Evolutionary conservation across 2,888 invertebrate genomes (phyloP).

Genomic region (Chrysomela aeneicollis): DNA sequence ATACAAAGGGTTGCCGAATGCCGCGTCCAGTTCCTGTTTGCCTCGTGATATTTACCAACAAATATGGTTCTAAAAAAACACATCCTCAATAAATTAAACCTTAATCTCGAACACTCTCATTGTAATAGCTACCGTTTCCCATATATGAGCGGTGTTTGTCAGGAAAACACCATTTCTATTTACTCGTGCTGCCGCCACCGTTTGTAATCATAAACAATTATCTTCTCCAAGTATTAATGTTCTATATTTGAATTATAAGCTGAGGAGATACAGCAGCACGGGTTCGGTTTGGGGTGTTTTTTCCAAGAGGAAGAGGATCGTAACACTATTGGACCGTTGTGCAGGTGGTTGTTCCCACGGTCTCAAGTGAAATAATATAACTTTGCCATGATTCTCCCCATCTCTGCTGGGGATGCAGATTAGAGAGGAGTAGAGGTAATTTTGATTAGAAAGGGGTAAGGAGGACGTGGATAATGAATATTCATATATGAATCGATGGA

Average conservation of each 20-base stretch:
- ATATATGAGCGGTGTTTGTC: slow-evolving; percentile 43
- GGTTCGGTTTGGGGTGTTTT: background rate
- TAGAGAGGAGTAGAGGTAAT: slow-evolving; percentile 34
- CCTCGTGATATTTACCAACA: background rate
- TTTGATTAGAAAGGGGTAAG: slow-evolving; percentile 33
- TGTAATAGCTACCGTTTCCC: background rate
- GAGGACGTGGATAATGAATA: background rate
- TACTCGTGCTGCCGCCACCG: slow-evolving; percentile 43
- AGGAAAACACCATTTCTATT: slow-evolving; percentile 50
- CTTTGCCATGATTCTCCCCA: slow-evolving; percentile 37
- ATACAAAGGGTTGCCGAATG: background rate
- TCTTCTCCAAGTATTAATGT: slow-evolving; percentile 56
- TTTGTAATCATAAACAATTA: slow-evolving; percentile 51
- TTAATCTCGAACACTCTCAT: background rate
- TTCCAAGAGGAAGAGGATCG: slow-evolving; percentile 19
- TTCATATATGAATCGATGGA: background rate
- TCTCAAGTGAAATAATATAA: slow-evolving; percentile 51
- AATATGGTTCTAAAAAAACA: background rate
- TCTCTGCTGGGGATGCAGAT: slow-evolving; percentile 30
- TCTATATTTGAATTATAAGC: slow-evolving; percentile 54
- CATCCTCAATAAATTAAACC: slow-evolving; percentile 5
- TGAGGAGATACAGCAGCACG: slow-evolving; percentile 45
- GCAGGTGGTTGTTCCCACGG: slow-evolving; percentile 54
- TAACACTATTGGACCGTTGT: slow-evolving; percentile 42
- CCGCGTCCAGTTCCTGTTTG: background rate